phyloP scores from a whole-genome alignment of 2,797 vertebrate species.

The Hylomyscus alleni region DNA sequence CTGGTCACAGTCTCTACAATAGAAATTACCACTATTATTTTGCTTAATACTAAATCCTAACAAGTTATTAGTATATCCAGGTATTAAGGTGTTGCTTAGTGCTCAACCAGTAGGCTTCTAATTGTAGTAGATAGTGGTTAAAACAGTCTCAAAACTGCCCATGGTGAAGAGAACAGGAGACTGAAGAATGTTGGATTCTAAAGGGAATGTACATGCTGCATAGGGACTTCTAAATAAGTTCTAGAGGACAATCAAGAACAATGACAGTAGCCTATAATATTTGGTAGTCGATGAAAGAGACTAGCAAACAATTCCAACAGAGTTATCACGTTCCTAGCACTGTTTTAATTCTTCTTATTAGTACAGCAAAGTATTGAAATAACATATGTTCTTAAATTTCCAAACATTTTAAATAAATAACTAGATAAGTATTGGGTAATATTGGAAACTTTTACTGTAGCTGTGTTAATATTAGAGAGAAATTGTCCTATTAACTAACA shows the following conservation, averaged over 20 bases:
- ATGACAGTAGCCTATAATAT: not conserved
- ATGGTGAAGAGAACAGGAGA: not conserved
- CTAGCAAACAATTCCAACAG: not conserved
- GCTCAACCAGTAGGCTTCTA: not conserved
- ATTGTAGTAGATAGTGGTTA: no score
- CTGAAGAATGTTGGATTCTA: not conserved
- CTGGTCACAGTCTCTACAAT: not conserved
- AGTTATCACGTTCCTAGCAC: not conserved
- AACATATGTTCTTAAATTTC: not conserved
- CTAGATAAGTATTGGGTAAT: not conserved
- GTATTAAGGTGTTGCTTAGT: not conserved
- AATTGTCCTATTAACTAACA: not conserved
- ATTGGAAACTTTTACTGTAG: conserved; percentile 32
- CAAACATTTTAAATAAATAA: not conserved
- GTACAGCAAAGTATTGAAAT: not conserved
- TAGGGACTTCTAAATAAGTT: not conserved
- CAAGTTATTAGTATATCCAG: not conserved
- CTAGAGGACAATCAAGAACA: not conserved
- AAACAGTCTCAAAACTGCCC: no score
- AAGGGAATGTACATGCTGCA: not conserved
- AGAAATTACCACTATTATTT: not conserved
- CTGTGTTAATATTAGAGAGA: not conserved
- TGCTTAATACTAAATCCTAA: not conserved
- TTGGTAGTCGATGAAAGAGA: not conserved
- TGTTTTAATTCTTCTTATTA: not conserved